These are phyloP conservation scores for Petrolisthes manimaculis DNA, from an alignment of 2,888 invertebrate species.

Conservation along the genomic window DNA sequence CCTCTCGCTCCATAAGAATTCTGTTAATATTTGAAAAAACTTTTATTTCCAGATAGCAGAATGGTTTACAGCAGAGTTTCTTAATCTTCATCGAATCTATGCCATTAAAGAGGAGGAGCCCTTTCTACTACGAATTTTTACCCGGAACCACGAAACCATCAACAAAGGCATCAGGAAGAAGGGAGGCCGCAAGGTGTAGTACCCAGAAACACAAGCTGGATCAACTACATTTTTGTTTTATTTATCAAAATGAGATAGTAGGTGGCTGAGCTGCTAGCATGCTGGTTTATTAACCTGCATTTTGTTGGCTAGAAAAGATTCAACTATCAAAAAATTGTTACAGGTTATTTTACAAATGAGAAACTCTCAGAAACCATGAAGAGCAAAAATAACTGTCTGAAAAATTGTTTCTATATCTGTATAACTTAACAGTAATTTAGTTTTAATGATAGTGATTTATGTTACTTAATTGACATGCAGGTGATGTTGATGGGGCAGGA, in stretches of 20 bases:
- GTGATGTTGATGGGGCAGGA: conserved; percentile 61
- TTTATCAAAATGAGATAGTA: background rate
- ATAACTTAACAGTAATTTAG: no score
- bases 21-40: background rate
- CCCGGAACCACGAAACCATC: conserved; percentile 54
- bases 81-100: conserved; percentile 57
- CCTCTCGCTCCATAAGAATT: background rate
- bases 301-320: no score
- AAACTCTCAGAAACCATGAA: no score
- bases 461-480: conserved; percentile 4
- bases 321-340: no score
- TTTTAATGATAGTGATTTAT: no score
- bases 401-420: no score
- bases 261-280: background rate
- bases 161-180: conserved; percentile 55
- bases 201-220: background rate
- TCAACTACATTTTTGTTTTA: background rate
- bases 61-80: conserved; percentile 58
- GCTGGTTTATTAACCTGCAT: no score
- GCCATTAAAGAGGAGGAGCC: conserved; percentile 59
- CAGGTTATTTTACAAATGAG: no score
- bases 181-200: conserved; percentile 52
- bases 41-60: conserved; percentile 48
- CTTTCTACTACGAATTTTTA: conserved; percentile 55
- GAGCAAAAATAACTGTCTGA: no score